phyloP scores from a whole-genome alignment of 2,888 invertebrate species.

The Acleris sparsana region DNA sequence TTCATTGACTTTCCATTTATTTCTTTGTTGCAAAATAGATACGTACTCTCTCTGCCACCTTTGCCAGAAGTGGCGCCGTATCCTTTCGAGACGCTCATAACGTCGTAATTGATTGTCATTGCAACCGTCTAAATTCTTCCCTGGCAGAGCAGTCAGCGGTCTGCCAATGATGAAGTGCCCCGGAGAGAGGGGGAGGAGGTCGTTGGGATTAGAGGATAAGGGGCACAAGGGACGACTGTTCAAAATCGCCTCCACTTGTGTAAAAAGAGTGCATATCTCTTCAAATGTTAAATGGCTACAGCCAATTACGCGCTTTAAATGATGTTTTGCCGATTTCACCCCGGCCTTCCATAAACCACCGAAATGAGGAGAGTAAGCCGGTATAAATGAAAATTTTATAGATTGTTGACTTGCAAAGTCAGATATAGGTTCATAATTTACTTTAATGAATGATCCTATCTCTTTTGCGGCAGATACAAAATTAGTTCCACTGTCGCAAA shows the following conservation, averaged over 20 bases:
- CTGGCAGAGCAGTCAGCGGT: too few species aligned
- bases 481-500: background rate
- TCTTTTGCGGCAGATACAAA: too few species aligned
- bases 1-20: slow-evolving; percentile 3
- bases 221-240: too few species aligned
- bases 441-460: too few species aligned
- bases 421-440: too few species aligned
- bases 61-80: background rate
- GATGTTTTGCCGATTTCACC: background rate
- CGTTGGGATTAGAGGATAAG: too few species aligned
- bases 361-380: slow-evolving; percentile 8
- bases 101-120: too few species aligned
- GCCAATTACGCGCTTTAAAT: slow-evolving; percentile 10
- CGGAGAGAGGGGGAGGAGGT: background rate
- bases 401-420: slow-evolving; percentile 11
- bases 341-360: background rate
- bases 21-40: slow-evolving; percentile 30
- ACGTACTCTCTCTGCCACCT: slow-evolving; percentile 17
- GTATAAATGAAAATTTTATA: background rate
- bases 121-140: too few species aligned
- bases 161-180: slow-evolving; percentile 9
- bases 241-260: too few species aligned
- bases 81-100: too few species aligned
- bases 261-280: too few species aligned
- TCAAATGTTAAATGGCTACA: background rate